Conservation (phyloP, 1,140 invertebrate species). For the Drosophila ficusphila region DNA sequence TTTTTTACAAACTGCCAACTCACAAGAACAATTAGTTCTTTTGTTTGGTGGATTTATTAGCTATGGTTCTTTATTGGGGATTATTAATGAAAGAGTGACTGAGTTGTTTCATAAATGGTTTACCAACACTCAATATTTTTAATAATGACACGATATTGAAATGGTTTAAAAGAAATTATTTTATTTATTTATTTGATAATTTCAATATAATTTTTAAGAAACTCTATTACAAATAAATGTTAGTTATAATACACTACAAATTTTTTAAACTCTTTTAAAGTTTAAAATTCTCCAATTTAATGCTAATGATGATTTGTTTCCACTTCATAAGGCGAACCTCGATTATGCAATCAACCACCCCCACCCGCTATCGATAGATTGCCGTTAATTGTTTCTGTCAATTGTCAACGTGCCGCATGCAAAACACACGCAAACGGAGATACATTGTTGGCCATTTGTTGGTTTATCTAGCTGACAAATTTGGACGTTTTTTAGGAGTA, state of each 20-base stretch:
- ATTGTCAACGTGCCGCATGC: constrained; percentile 37
- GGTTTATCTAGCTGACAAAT: constrained; percentile 46
- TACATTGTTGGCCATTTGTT: constrained; percentile 33
- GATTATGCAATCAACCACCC: constrained; percentile 12
- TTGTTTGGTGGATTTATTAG: constrained; percentile 1
- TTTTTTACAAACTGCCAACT: constrained; percentile 43
- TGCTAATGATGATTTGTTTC: background rate
- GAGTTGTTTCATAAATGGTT: background rate
- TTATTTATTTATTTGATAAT: no score
- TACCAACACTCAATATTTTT: constrained; percentile 2
- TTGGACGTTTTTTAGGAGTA: constrained; percentile 25
- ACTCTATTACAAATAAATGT: no score
- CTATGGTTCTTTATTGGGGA: constrained; percentile 1
- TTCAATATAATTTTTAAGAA: no score
- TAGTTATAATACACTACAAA: no score
- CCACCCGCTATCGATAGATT: constrained; percentile 12
- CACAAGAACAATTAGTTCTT: constrained; percentile 46
- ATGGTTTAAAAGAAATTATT: no score
- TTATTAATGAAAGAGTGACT: constrained; percentile 2
- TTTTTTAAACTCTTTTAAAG: no score
- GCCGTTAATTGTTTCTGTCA: constrained; percentile 50
- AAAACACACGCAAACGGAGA: constrained; percentile 38
- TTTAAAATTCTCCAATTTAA: background rate
- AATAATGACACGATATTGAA: no score
- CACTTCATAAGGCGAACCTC: constrained; percentile 5